Percentiles rank a stretch among this genome's conserved stretches.
Evolutionary conservation across 2,888 invertebrate genomes (phyloP).

Genomic region (Criorhina ranunculi): DNA sequence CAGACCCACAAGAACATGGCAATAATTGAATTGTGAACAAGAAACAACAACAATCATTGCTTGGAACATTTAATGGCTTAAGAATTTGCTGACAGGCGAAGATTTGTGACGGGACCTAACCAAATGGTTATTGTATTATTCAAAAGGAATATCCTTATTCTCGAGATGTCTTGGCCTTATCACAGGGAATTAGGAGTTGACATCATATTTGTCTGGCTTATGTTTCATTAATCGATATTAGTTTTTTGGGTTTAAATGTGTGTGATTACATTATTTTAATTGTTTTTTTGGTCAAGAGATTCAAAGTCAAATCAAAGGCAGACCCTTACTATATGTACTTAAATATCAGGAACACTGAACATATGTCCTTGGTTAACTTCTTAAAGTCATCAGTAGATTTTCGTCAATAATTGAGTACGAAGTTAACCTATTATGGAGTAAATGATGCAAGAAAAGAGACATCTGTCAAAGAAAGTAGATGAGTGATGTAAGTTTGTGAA

Average conservation of each 20-base stretch:
- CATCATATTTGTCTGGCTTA: slow-evolving; percentile 55
- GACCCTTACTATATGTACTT: neutral
- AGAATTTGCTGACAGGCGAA: slow-evolving; percentile 63
- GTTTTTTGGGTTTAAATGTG: slow-evolving; percentile 30
- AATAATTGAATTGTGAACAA: slow-evolving; percentile 60
- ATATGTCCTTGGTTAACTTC: neutral
- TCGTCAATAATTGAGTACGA: neutral
- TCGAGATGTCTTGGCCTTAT: slow-evolving; percentile 4
- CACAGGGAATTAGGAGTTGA: slow-evolving; percentile 11
- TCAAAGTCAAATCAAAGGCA: neutral
- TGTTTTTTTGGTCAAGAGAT: neutral
- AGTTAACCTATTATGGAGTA: neutral
- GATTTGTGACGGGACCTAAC: slow-evolving; percentile 53
- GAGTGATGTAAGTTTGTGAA: no score
- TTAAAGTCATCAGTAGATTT: slow-evolving; percentile 1
- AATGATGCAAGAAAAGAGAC: neutral
- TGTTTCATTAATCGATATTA: slow-evolving; percentile 56
- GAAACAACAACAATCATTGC: slow-evolving; percentile 56
- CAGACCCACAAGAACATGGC: slow-evolving; percentile 5
- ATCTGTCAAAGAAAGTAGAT: neutral
- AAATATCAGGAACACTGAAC: neutral
- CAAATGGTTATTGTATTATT: slow-evolving; percentile 55
- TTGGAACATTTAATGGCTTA: slow-evolving; percentile 54
- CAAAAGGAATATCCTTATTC: slow-evolving; percentile 34
- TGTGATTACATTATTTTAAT: slow-evolving; percentile 24